Percentiles rank a stretch among this genome's conserved stretches.
phyloP scores from a whole-genome alignment of 2,797 vertebrate species.

The Lates japonicus region DNA sequence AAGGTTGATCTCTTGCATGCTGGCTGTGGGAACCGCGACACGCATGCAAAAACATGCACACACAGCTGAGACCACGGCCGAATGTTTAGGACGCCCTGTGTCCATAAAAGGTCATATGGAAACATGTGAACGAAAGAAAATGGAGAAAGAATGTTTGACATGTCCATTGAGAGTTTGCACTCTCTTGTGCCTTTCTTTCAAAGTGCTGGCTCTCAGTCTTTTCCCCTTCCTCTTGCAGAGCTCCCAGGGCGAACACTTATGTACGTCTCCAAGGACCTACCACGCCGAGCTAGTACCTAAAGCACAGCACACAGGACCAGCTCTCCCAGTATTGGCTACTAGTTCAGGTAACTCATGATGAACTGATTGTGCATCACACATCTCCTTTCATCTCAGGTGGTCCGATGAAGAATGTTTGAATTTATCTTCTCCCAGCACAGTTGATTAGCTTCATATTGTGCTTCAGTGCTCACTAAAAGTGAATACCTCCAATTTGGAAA shows the following conservation, averaged over 20 bases:
- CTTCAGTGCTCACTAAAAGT: too few relatives aligned
- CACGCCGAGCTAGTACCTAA: background rate
- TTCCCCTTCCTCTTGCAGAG: conserved; percentile 7
- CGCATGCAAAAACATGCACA: conserved; percentile 42
- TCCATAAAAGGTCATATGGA: conserved; percentile 77
- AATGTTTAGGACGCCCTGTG: conserved; percentile 48
- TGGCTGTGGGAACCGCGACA: conserved; percentile 74
- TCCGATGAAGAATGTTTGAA: background rate
- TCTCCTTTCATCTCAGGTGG: background rate
- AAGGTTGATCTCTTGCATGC: conserved; percentile 54
- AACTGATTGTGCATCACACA: background rate
- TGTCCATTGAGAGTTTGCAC: conserved; percentile 61
- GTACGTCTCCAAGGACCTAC: background rate
- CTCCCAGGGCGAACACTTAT: background rate
- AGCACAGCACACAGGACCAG: background rate
- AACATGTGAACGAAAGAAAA: conserved; percentile 50
- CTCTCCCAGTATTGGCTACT: background rate
- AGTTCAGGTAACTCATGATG: background rate
- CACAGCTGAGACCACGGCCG: conserved; percentile 46
- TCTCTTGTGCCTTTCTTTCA: conserved; percentile 9
- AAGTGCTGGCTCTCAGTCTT: conserved; percentile 23
- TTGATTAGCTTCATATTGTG: too few relatives aligned
- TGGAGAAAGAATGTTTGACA: conserved; percentile 56
- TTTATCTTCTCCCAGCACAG: background rate
- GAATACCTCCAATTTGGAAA: too few relatives aligned